Base-by-base conservation (phyloP, 2,888 invertebrate genomes). In the Leucoptera coffeella region DNA sequence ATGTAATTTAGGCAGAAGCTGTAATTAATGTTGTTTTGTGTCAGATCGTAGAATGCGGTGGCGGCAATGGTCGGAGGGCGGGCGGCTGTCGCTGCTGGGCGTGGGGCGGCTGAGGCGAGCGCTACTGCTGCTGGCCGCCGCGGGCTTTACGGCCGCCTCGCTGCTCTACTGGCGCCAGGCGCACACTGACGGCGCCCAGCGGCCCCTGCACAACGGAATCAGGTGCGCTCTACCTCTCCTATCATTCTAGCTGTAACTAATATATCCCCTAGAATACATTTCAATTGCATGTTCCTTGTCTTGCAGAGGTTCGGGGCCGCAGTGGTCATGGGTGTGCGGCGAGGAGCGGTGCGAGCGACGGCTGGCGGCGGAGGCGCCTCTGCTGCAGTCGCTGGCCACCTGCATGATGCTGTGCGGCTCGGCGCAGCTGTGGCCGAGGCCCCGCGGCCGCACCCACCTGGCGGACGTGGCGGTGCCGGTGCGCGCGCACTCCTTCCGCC, bases 321-420 rank as follows among this genome's bases (percentile, higher is more conserved):
- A 81, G 27, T 88, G 87, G 87, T 82, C 83, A 6, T 87, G 86
- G 79, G 69, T 77, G 17, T 88, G 87, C 48, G 75, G 79, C 26
- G 71, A 67, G 36, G 76, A 80, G 35, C 75, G 79, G 33, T 87
- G 86, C 64, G 80, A 85, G 39, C 75, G 83, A 19, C 39, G 61
- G 23, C 44, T 54, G 15, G 58, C 59, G 14, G 40, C 57, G 4
- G 57, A 67, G 34, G 49, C 52, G 12, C 42, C 40, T 32, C 52
- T 41, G 41, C 73, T 69, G 32, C 80, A 71, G 39, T 80, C 83
- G 4, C 62, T 85, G 37, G 73, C 77, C 21, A 84, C 84, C 5
- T 88, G 88, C 58, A 80, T 81, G 42, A 85, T 88, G 76, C 71
- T 83, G 10, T 88, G 88, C 52, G 84, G 85, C 14, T 74, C 77